phyloP scores from a whole-genome alignment of 2,797 vertebrate genomes.

The Halcyon chelicuti region DNA sequence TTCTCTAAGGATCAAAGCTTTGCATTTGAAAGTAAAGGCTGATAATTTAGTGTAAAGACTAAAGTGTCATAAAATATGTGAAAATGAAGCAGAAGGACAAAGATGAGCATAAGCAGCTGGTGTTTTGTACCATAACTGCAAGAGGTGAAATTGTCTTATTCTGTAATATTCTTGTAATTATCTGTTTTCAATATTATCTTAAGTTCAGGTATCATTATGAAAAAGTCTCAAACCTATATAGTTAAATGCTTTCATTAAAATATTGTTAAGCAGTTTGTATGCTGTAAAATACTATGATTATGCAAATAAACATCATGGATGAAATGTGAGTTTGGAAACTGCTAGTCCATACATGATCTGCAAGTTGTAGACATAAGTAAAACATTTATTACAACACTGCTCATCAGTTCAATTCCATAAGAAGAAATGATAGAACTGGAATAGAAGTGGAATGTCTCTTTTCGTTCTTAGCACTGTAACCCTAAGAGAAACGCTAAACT shows the following conservation, averaged over 20 bases:
- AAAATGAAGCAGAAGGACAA: constrained; percentile 66
- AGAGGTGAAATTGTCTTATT: constrained; percentile 50
- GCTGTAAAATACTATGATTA: neutral
- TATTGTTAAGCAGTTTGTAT: constrained; percentile 17
- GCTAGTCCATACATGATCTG: neutral
- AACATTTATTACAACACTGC: neutral
- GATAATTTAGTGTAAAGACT: constrained; percentile 61
- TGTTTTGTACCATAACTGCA: constrained; percentile 44
- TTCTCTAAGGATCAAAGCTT: constrained; percentile 60
- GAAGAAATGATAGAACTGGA: neutral
- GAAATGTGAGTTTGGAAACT: neutral
- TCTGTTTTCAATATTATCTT: constrained; percentile 49
- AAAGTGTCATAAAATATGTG: constrained; percentile 63
- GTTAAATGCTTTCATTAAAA: constrained; percentile 59
- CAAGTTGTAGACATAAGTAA: neutral
- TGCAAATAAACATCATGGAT: neutral
- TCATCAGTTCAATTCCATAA: neutral
- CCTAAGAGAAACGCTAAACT: neutral
- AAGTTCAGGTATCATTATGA: constrained; percentile 38
- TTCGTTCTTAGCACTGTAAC: accelerated
- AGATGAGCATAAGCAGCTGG: constrained; percentile 38
- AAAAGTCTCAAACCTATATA: constrained; percentile 45
- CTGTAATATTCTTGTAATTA: constrained; percentile 42
- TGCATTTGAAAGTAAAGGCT: constrained; percentile 10
- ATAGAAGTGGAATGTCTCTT: neutral